Conservation (phyloP, 2,888 invertebrate species). For the Cremastinae sp. region DNA sequence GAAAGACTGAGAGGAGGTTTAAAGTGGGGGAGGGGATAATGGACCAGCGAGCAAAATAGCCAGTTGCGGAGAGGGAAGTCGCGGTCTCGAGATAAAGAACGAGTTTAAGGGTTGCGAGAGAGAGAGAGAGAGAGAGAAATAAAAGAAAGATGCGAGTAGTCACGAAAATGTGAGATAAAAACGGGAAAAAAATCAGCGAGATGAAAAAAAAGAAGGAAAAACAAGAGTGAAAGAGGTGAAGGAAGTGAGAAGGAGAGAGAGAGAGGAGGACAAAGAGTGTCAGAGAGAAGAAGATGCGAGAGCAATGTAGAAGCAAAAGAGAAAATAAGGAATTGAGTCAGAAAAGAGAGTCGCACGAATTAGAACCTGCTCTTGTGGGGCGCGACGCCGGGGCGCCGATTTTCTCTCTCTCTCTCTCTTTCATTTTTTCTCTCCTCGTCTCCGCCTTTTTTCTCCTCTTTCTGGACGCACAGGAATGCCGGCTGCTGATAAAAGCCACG, state of each 20-base stretch:
- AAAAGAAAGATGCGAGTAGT: constrained; percentile 6
- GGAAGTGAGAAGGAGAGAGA: constrained; percentile 21
- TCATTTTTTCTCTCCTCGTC: constrained; percentile 12
- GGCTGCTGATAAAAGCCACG: constrained; percentile 79
- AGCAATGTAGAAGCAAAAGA: constrained; percentile 50
- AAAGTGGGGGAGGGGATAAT: constrained; percentile 12
- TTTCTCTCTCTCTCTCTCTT: constrained; percentile 22
- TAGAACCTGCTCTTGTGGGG: constrained; percentile 79
- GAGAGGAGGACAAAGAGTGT: constrained; percentile 46
- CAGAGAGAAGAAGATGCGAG: constrained; percentile 40
- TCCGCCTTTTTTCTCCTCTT: constrained; percentile 5
- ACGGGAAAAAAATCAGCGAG: constrained; percentile 25
- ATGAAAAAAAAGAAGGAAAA: too few relatives aligned
- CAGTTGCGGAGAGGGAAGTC: constrained; percentile 1
- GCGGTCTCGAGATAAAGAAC: constrained; percentile 43
- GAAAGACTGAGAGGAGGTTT: background rate
- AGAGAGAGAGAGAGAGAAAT: constrained; percentile 4
- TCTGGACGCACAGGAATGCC: constrained; percentile 77
- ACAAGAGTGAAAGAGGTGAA: constrained; percentile 24
- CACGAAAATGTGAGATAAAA: constrained; percentile 36
- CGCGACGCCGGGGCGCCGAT: constrained; percentile 79
- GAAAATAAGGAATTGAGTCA: constrained; percentile 51
- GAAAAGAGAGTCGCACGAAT: constrained; percentile 74
- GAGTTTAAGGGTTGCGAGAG: constrained; percentile 42
- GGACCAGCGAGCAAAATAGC: constrained; percentile 36